Base-by-base conservation (phyloP, 35 echinoderm and acorn worm genomes). In the Ophioderma brevispina region DNA sequence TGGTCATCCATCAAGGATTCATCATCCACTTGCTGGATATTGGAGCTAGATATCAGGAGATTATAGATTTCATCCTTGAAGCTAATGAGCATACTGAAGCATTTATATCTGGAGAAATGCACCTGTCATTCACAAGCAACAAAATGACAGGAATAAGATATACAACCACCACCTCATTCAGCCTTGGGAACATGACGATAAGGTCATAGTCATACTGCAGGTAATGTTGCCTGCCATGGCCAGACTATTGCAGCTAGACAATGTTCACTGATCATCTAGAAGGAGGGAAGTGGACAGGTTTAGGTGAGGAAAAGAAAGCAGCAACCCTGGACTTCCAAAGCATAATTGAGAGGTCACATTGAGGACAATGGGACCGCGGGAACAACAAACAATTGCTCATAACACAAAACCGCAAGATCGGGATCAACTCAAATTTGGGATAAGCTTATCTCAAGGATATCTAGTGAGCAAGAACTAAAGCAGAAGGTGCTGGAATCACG, bases 1-100 rank as follows among this genome's bases (percentile, higher is more conserved):
- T 91, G 89, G 89, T 37, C 43, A 1, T 77, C 82, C 13, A 91
- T 85, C 39, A 70, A 91, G 37, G 81, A 78, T 79, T 35, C 56
- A 49, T 76, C 14, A 91, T 85, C 40, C 80, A 85, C 30, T 5
- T 91, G 14, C n/a, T 85, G 55, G 84, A 85, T 33, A 55, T 86
- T 36, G 64, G 42, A 50, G 10, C 13, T 13, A 0, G 50, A 36
- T 91, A 91, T 79, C 81, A 91, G 56, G 77, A 80, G 23, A 50
- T 91, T 32, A 77, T 85, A 13, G 89, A 91, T 28, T 85, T 85
- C 70, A 31, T 91, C 0, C 13, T 46, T 10, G 38, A 41, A 23
- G 50, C 75, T 36, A 31, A 39, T 33, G 32, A n/a, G 1, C 30
- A 52, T 31, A 23, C 33, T 0, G 36, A 31, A 78, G 42, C 25